A percentile compares a stretch with the other conserved stretches of the same genome.
Conservation (phyloP, 2,797 vertebrate genomes). For the Emys orbicularis region DNA sequence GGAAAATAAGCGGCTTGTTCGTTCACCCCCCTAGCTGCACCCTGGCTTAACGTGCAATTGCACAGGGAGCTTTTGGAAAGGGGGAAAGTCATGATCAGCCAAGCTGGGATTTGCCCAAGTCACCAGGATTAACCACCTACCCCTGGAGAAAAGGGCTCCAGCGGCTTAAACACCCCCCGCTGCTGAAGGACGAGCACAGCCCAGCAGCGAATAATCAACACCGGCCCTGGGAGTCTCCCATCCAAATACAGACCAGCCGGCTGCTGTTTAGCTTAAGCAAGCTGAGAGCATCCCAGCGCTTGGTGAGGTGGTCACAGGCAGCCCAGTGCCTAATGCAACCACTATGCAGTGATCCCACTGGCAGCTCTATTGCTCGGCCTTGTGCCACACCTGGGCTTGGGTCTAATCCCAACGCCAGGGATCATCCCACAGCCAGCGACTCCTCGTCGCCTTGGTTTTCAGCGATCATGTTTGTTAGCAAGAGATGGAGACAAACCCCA, state of each 20-base stretch:
- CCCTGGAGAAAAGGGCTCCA: not conserved
- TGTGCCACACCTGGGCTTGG: not conserved
- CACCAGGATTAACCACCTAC: not conserved
- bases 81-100: not conserved
- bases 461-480: not conserved
- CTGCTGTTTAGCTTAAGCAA: not conserved
- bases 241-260: not conserved
- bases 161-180: not conserved
- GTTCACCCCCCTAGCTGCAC: not conserved
- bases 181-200: not conserved
- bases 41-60: not conserved
- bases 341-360: not conserved
- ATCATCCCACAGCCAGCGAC: not conserved
- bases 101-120: not conserved
- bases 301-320: not conserved
- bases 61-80: not conserved
- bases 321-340: not conserved
- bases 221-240: not conserved
- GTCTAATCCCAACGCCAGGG: not conserved
- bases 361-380: not conserved
- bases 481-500: not conserved
- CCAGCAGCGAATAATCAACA: not conserved
- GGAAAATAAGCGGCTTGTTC: not conserved
- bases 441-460: not conserved
- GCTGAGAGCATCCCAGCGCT: not conserved